These are phyloP conservation scores for Podilymbus podiceps DNA, from an alignment of 2,113 vertebrate genomes.

Conservation along the genomic window DNA sequence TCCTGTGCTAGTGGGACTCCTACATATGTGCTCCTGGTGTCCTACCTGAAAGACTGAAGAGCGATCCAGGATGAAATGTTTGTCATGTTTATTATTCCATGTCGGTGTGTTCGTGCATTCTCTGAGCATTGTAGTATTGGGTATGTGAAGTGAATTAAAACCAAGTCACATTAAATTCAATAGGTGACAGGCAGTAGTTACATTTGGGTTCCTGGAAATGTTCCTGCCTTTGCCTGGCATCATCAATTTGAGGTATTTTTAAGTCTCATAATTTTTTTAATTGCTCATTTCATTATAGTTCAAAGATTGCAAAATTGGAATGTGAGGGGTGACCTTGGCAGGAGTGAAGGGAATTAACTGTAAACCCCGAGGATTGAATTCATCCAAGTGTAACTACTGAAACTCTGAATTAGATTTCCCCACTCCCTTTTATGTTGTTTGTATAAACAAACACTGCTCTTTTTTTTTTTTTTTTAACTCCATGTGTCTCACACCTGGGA, in stretches of 20 bases:
- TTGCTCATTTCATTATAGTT: neutral
- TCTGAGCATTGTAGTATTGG: neutral
- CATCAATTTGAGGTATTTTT: neutral
- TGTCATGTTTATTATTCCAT: neutral
- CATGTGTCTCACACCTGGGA: neutral
- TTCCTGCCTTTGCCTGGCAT: neutral
- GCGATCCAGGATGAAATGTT: neutral
- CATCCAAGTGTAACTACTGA: neutral
- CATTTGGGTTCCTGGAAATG: neutral
- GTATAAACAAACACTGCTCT: slow-evolving; percentile 1
- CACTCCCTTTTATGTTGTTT: slow-evolving; percentile 1
- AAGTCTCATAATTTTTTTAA: fast-evolving
- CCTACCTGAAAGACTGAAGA: neutral
- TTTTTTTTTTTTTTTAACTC: neutral
- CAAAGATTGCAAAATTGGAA: neutral
- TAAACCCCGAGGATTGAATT: neutral
- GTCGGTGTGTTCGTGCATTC: fast-evolving
- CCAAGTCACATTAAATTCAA: neutral
- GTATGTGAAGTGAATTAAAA: neutral
- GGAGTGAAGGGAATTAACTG: neutral
- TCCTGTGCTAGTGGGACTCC: neutral
- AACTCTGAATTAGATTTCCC: neutral
- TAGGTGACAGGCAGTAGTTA: neutral
- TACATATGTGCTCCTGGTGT: neutral
- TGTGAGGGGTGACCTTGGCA: neutral